Evolutionary conservation across 2,888 invertebrate genomes (phyloP), one percentile per base, ranked within the genome.

Genomic region (Camptogramma bilineatum): DNA sequence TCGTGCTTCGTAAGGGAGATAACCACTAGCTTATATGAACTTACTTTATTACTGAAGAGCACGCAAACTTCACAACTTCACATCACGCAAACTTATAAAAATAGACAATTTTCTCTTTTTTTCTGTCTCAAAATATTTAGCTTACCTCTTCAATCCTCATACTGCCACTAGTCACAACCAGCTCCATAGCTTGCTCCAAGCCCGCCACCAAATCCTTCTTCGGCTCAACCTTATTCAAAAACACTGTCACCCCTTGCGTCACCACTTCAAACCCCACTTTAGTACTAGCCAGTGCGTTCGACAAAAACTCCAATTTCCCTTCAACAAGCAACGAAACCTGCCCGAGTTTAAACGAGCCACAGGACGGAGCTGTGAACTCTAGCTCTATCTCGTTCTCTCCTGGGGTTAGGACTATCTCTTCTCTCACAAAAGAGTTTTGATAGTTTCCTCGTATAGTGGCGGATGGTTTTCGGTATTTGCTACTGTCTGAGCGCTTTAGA

Each of bases 131-230:
- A 10, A 54, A 17, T 13, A 34, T 13, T 34, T 10, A n/a, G 1
- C 93, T 88, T 83, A 96, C 96, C 78, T 95, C 87, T 51, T 95
- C 94, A 79, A 98, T 95, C 66, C 93, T 94, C 63, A 95, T 95
- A 86, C 97, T 97, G 2, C 98, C 98, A 69, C 96, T 96, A 0
- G 95, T 95, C 16, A 98, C 94, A 47, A 95, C 94, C 57, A 98
- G 80, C 73, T 95, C 95, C 90, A 98, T 95, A 18, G 95, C 94
- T 84, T 98, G 97, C 73, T 96, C 95, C 69, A 97, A 93, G 0
- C 98, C 98, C 0, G 97, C 97, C 5, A 98, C 94, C 51, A 98
- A 90, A 75, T 97, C 96, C 69, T 96, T 95, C 85, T 90, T 95
- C 78, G 85, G 94, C 64, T 85, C 92, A 46, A 86, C 93, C 71